Evolutionary conservation across 1,140 invertebrate species (phyloP).

Genomic region (Dendrolimus kikuchii): DNA sequence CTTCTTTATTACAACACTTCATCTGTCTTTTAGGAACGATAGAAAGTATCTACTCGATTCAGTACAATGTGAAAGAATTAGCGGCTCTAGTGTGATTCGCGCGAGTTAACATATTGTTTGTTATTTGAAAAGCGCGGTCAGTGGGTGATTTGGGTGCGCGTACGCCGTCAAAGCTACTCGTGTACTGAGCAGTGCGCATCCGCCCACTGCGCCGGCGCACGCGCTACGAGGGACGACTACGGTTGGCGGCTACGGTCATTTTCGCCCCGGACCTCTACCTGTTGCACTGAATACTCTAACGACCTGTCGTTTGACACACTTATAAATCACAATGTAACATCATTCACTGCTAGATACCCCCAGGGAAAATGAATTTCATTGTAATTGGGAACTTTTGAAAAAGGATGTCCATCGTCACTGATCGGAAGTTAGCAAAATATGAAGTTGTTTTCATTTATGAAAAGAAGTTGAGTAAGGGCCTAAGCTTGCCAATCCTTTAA

Average conservation of each 20-base stretch:
- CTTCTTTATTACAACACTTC: constrained; percentile 21
- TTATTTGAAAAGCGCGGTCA: constrained; percentile 18
- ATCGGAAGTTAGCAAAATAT: too few relatives aligned
- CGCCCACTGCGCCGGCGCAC: constrained; percentile 20
- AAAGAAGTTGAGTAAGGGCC: too few relatives aligned
- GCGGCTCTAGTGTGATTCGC: constrained; percentile 9
- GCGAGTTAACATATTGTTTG: constrained; percentile 27
- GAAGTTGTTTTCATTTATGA: too few relatives aligned
- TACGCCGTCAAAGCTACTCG: constrained; percentile 49
- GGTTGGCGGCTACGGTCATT: constrained; percentile 44
- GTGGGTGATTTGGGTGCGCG: constrained; percentile 31
- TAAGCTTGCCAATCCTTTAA: too few relatives aligned
- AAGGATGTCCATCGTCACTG: too few relatives aligned
- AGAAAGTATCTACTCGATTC: not conserved
- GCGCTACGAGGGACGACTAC: constrained; percentile 36
- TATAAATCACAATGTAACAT: not conserved
- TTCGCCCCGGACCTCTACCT: constrained; percentile 12
- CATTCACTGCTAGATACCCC: too few relatives aligned
- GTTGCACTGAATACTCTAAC: constrained; percentile 8
- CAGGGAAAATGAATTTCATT: too few relatives aligned
- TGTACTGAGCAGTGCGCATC: constrained; percentile 37
- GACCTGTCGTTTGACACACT: not conserved
- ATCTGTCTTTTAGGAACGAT: not conserved
- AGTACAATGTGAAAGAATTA: not conserved
- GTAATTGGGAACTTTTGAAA: too few relatives aligned